These are phyloP conservation scores for Lutjanus argentimaculatus DNA, from an alignment of 2,797 vertebrate genomes.

Conservation along the genomic window DNA sequence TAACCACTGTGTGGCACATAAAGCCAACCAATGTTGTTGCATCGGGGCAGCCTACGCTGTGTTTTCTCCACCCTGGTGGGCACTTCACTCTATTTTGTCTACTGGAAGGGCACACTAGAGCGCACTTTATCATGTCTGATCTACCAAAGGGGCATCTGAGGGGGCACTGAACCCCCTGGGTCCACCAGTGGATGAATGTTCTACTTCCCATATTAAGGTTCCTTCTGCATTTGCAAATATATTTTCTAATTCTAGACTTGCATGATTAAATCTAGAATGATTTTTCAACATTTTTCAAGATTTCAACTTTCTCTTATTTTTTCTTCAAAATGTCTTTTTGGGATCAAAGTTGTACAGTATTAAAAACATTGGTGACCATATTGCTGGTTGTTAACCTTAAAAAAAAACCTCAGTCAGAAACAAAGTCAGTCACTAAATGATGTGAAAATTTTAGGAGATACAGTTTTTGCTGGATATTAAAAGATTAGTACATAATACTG, in stretches of 20 bases:
- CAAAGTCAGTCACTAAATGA: background rate
- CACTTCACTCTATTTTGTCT: no score
- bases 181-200: background rate
- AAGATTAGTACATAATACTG: background rate
- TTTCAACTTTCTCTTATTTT: background rate
- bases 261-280: background rate
- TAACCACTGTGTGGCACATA: no score
- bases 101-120: no score
- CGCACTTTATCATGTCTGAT: no score
- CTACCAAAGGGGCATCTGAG: no score
- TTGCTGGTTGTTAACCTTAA: background rate
- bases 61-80: no score
- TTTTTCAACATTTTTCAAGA: no score
- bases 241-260: background rate
- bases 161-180: no score
- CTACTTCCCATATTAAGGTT: background rate
- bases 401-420: background rate
- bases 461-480: background rate
- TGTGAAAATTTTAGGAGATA: background rate
- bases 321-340: background rate
- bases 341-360: background rate
- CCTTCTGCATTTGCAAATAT: background rate
- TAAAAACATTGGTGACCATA: background rate
- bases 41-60: no score
- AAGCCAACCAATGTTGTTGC: no score